phyloP scores from a whole-genome alignment of 2,888 invertebrate species.

The Rhodophaea formosa region DNA sequence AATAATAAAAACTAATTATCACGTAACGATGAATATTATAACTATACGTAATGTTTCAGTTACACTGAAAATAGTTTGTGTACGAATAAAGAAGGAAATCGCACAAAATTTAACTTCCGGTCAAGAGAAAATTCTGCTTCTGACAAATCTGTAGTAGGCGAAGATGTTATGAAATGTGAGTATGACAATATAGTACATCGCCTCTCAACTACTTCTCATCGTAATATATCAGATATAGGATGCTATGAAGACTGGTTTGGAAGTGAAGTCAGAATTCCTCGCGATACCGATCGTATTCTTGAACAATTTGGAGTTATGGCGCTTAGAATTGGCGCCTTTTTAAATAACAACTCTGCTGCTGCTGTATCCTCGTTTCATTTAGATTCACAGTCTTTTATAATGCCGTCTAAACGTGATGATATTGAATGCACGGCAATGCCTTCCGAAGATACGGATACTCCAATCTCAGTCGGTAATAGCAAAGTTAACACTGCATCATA shows the following conservation, averaged over 20 bases:
- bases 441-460: constrained; percentile 53
- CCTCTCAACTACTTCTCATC: constrained; percentile 39
- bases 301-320: constrained; percentile 71
- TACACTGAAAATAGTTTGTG: constrained; percentile 41
- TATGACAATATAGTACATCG: constrained; percentile 36
- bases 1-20: too few species aligned
- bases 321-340: constrained; percentile 56
- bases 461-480: constrained; percentile 51
- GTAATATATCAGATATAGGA: constrained; percentile 45
- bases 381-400: constrained; percentile 28
- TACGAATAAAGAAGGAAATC: constrained; percentile 20
- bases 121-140: constrained; percentile 32
- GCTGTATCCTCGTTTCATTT: constrained; percentile 33
- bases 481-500: constrained; percentile 58
- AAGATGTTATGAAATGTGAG: constrained; percentile 34
- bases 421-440: constrained; percentile 37
- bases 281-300: constrained; percentile 64
- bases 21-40: not conserved
- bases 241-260: constrained; percentile 63
- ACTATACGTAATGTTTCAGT: constrained; percentile 34
- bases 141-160: constrained; percentile 33
- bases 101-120: constrained; percentile 30
- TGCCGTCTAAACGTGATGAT: constrained; percentile 28
- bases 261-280: constrained; percentile 58
- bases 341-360: constrained; percentile 43